Evolutionary conservation across 2,797 vertebrate species (phyloP).

Genomic region (Argya squamiceps): DNA sequence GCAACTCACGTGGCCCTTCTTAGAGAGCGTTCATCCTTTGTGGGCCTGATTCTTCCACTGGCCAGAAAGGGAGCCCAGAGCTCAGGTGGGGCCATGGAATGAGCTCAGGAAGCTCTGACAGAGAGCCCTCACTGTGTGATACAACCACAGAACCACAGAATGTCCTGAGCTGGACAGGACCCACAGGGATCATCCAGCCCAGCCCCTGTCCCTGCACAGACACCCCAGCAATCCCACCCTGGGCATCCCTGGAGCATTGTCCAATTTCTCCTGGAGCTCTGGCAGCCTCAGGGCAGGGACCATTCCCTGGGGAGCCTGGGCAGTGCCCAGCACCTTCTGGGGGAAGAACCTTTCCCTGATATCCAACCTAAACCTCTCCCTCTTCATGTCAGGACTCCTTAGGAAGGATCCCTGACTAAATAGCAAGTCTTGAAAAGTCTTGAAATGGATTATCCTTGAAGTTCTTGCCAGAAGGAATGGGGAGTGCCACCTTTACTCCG

Average conservation of each 20-base stretch:
- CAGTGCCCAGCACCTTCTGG: background rate
- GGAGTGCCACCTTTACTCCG: background rate
- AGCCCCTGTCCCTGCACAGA: fast-evolving
- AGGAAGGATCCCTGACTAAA: background rate
- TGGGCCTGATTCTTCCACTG: background rate
- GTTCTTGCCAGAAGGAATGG: background rate
- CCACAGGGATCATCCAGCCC: no score
- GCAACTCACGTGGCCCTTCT: background rate
- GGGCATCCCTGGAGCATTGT: fast-evolving
- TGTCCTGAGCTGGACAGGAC: background rate
- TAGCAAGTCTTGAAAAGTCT: background rate
- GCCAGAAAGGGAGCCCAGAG: background rate
- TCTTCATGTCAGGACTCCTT: background rate
- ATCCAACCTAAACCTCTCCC: fast-evolving
- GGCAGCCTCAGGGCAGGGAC: background rate
- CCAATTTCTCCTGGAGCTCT: background rate
- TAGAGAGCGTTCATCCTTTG: background rate
- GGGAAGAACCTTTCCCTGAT: background rate
- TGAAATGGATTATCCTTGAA: background rate
- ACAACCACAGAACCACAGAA: background rate
- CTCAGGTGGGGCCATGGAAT: background rate
- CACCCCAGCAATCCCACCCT: background rate
- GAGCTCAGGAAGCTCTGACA: background rate
- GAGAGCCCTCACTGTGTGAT: background rate
- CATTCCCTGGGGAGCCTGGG: background rate